These are phyloP conservation scores for Ciconia maguari DNA, from an alignment of 2,113 vertebrate genomes.

Conservation along the genomic window DNA sequence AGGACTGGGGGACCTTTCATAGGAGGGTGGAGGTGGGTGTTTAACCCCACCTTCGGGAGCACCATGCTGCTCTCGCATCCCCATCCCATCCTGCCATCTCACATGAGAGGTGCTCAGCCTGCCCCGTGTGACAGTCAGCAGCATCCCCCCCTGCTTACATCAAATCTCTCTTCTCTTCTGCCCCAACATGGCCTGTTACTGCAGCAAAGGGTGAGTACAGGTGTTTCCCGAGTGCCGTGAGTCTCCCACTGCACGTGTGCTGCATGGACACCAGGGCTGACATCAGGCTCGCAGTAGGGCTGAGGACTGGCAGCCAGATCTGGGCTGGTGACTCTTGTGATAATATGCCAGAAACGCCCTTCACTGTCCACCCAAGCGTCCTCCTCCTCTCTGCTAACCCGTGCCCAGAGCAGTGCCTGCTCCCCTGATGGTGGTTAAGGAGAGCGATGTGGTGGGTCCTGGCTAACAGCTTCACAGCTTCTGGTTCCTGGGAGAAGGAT, in stretches of 20 bases:
- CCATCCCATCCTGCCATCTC: neutral
- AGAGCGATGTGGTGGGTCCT: neutral
- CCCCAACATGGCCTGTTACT: neutral
- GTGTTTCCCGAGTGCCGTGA: neutral
- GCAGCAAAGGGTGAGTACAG: conserved; percentile 69
- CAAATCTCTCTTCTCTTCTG: conserved; percentile 31
- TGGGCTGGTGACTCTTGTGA: neutral
- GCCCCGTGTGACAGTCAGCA: neutral
- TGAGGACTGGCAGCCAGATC: neutral
- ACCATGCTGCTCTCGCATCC: neutral
- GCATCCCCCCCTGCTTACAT: neutral
- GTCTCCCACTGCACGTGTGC: neutral
- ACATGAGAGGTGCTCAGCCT: neutral
- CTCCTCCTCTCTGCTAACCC: neutral
- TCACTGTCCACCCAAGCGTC: neutral
- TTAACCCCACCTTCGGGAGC: neutral
- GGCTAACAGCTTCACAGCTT: neutral
- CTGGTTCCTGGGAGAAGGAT: neutral
- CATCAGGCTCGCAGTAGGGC: neutral
- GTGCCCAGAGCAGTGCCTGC: neutral
- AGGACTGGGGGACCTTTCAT: accelerated
- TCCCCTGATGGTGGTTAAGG: neutral
- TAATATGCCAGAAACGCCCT: neutral
- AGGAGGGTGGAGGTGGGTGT: neutral
- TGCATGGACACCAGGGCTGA: neutral